Percentiles rank a stretch among this genome's conserved stretches.
phyloP scores from a whole-genome alignment of 35 echinoderm and acorn worm genomes.

The Eucidaris tribuloides region DNA sequence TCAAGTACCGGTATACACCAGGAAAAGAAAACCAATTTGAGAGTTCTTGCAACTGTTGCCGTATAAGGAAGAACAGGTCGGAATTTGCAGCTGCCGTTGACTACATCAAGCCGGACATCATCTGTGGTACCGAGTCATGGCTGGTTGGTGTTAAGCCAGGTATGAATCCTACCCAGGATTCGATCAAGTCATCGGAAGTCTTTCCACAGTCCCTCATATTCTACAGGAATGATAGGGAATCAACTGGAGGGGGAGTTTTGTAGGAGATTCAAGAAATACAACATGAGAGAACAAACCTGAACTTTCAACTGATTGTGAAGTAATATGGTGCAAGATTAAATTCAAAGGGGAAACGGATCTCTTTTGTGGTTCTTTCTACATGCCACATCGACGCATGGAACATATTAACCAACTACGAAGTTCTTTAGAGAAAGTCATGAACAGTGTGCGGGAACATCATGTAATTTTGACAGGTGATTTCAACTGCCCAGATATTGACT shows the following conservation, averaged over 20 bases:
- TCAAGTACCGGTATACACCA: not conserved
- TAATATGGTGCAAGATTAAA: conserved; percentile 51
- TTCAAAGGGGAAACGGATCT: conserved; percentile 19
- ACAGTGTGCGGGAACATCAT: not conserved
- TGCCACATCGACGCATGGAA: conserved; percentile 29
- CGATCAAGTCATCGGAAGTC: conserved; percentile 25
- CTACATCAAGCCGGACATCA: conserved; percentile 50
- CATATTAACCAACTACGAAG: conserved; percentile 10
- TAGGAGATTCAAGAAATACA: not conserved
- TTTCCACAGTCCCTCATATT: not conserved
- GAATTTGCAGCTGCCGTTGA: conserved; percentile 38
- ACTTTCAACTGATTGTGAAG: conserved; percentile 33
- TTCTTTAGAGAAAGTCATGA: conserved; percentile 11
- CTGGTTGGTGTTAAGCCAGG: conserved; percentile 43
- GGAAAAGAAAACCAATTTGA: conserved; percentile 5
- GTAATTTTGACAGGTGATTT: conserved; percentile 39
- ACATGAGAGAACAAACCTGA: not conserved
- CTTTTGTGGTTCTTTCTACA: conserved; percentile 40
- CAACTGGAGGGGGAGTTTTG: conserved; percentile 47
- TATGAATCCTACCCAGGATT: conserved; percentile 13
- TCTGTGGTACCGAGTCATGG: conserved; percentile 56
- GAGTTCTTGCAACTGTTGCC: not conserved
- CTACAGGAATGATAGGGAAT: conserved; percentile 40
- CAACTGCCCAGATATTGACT: conserved; percentile 57
- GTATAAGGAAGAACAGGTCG: not conserved